These are phyloP conservation scores for Cydia strobilella DNA, from an alignment of 1,140 invertebrate genomes.

Conservation along the genomic window DNA sequence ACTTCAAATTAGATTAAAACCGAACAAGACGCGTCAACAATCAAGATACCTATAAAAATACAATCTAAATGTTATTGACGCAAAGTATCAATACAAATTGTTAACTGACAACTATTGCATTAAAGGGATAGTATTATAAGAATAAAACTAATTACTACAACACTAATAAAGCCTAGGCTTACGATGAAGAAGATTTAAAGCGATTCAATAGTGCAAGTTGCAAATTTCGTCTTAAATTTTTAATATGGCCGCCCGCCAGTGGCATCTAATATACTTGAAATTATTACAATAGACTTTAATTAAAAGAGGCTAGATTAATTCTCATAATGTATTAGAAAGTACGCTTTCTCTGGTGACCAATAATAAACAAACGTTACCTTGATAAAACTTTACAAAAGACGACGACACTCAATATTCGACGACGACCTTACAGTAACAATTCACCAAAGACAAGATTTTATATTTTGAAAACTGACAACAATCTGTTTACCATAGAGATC, in stretches of 20 bases:
- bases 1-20: constrained; percentile 43
- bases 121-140: not conserved
- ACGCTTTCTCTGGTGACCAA: constrained; percentile 22
- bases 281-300: constrained; percentile 5
- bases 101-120: constrained; percentile 39
- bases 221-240: constrained; percentile 54
- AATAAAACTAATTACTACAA: not conserved
- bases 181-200: constrained; percentile 46
- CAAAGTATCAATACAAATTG: constrained; percentile 42
- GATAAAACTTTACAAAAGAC: constrained; percentile 78
- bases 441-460: constrained; percentile 38
- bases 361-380: constrained; percentile 64
- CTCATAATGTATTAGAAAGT: constrained; percentile 1
- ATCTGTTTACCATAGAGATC: not conserved
- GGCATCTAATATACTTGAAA: constrained; percentile 23
- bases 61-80: constrained; percentile 42
- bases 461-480: constrained; percentile 11
- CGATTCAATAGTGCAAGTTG: constrained; percentile 50
- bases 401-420: constrained; percentile 74
- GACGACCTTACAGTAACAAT: constrained; percentile 75
- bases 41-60: constrained; percentile 46
- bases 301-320: not conserved
- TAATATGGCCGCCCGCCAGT: constrained; percentile 69
- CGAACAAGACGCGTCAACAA: constrained; percentile 73
- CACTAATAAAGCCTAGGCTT: not conserved